Base-by-base conservation (phyloP, 2,797 vertebrate species). In the Staurois parvus region DNA sequence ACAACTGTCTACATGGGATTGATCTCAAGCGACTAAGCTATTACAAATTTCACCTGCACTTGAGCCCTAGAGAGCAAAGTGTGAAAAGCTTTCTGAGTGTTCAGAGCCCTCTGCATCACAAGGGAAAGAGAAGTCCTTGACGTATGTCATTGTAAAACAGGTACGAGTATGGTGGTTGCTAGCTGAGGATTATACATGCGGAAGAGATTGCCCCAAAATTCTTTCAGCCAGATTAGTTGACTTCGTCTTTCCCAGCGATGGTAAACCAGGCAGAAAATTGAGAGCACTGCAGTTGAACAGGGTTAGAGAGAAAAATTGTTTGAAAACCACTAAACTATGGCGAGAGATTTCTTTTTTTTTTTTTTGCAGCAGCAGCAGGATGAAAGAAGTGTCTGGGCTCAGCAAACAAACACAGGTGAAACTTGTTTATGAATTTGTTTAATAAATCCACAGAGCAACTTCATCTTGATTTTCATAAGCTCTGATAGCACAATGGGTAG, bases 221-320 rank as follows among this genome's bases (percentile, higher is more conserved):
- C 15, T 81, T 81, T 59, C 70, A 72, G 68, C 68, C 48, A 30
- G 68, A 81, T 81, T 81, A 81, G 79, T 72, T 81, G 62, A 72
- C 48, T 70, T 40, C n/a, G 37, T 80, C 32, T 70, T 72, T 62
- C 32, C 56, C 48, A 19, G 30, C 24, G 70, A 72, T 81, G 56
- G 26, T 81, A 81, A 81, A 34, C 52, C 79, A 81, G 48, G 79
- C 68, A 81, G 68, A 72, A 81, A 81, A 81, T 80, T 81, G 79
- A 72, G 68, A 72, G 45, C 68, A 72, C 79, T 72, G 45, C 48
- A 72, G 79, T 72, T 81, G 48, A 81, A 81, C 70, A 32, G 79
- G 68, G 70, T 81, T 72, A 81, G 12, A 30, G 13, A 21, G 10
- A 13, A 52, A 70, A 69, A 72, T 30, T 62, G 62, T 45, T 13